phyloP scores from a whole-genome alignment of 2,113 vertebrate species.

The Sialia sialis region DNA sequence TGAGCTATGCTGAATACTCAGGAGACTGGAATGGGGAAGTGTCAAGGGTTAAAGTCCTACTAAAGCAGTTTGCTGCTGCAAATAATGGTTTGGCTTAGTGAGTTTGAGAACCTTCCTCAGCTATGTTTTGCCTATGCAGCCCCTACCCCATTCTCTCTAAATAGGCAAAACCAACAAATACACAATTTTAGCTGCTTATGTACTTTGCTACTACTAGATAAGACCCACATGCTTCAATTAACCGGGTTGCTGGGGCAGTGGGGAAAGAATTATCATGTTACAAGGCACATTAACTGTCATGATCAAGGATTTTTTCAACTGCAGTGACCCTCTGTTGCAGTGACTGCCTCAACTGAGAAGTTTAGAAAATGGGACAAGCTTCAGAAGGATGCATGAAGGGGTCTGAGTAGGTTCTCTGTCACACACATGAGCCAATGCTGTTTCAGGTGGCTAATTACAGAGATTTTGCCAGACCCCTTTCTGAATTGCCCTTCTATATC shows the following conservation, averaged over 20 bases:
- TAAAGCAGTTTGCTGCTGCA: neutral
- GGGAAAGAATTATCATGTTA: neutral
- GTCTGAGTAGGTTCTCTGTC: neutral
- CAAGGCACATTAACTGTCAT: neutral
- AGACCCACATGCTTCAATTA: neutral
- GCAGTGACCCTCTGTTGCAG: neutral
- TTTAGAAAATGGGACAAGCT: neutral
- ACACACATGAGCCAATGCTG: neutral
- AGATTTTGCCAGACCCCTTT: neutral
- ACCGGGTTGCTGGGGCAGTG: neutral
- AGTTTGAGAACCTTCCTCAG: neutral
- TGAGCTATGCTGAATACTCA: neutral
- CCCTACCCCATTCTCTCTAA: neutral
- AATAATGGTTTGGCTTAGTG: neutral
- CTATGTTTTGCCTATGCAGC: neutral
- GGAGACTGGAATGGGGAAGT: neutral
- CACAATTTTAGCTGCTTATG: neutral
- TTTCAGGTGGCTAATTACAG: neutral
- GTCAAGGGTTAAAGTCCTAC: neutral
- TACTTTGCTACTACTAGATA: neutral
- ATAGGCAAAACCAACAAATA: neutral
- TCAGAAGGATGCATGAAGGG: neutral
- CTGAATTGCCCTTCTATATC: neutral
- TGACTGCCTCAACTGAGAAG: neutral
- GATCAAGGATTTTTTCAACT: neutral